Base-by-base conservation (phyloP, 2,113 vertebrate species). In the Hippocampus barbouri region DNA sequence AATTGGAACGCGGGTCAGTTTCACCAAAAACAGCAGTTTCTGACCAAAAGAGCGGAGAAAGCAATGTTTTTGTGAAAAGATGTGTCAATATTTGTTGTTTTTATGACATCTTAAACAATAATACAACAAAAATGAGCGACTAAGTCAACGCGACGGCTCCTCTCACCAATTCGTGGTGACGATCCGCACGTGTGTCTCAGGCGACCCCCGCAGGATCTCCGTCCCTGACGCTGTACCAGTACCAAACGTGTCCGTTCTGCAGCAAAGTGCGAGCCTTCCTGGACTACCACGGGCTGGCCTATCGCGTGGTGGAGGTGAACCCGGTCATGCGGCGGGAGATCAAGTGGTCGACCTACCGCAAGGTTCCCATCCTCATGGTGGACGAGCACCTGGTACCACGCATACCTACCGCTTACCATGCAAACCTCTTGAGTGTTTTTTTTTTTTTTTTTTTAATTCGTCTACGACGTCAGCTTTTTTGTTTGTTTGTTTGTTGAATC, bases 171-270 rank as follows among this genome's bases (percentile, higher is more conserved):
- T 12, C 25, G n/a, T n/a, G 51, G 1, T 12, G 2, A 12, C 43
- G 12, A 43, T 2, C 11, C 16, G 6, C 23, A 45, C 12, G n/a
- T 49, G 43, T 45, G 65, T 47, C 21, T 82, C 80, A 92, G 90
- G 79, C 8, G 7, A 34, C 75, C 4, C 7, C 59, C 2, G 8
- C 27, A 9, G 73, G 5, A 2, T 60, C 25, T 15, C 57, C 15
- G 11, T 60, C 27, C 15, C 85, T 99, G 82, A 97, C 92, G 0
- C 90, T 99, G 69, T 99, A 98, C 90, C 97, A 99, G 90, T 99
- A 99, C 76, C 97, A 98, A 87, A 98, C 96, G 0, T 99, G 97
- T 69, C 97, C 97, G 0, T 99, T 99, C 93, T 99, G 97, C 93
- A 99, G 97, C 87, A 99, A 99, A 73, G 97, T 98, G 57, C 92